Conservation (phyloP, 2,797 vertebrate species). For the Cynopterus sphinx region DNA sequence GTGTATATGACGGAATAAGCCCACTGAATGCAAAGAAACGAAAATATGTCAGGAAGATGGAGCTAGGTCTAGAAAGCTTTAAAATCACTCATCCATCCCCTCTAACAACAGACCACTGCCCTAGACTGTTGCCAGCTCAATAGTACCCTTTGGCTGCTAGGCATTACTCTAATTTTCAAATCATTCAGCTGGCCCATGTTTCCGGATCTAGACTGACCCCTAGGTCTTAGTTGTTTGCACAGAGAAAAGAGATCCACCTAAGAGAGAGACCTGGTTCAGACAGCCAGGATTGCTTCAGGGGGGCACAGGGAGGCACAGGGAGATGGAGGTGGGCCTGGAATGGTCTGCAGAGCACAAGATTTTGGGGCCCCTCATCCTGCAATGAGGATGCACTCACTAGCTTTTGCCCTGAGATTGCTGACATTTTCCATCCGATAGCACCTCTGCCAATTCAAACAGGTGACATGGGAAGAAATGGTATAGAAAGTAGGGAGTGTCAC, state of each 20-base stretch:
- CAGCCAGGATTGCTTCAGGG: neutral
- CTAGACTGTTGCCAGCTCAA: neutral
- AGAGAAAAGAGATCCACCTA: neutral
- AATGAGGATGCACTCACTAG: neutral
- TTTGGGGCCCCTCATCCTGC: neutral
- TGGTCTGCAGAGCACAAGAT: neutral
- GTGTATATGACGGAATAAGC: neutral
- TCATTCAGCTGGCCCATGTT: neutral
- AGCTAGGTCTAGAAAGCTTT: neutral
- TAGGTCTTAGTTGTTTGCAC: neutral
- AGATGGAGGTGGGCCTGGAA: neutral
- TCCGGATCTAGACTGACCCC: neutral
- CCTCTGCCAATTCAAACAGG: neutral
- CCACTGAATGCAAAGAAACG: neutral
- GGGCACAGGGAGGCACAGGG: neutral
- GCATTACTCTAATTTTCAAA: neutral
- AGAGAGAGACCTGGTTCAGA: neutral
- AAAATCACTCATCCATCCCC: neutral
- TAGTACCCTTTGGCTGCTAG: neutral
- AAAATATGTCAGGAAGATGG: neutral
- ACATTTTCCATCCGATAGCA: neutral
- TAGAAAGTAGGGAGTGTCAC: neutral
- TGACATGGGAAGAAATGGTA: neutral
- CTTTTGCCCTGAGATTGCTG: neutral
- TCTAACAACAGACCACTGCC: neutral